Conservation (phyloP, 2,888 invertebrate species). For the Nomada fucata region DNA sequence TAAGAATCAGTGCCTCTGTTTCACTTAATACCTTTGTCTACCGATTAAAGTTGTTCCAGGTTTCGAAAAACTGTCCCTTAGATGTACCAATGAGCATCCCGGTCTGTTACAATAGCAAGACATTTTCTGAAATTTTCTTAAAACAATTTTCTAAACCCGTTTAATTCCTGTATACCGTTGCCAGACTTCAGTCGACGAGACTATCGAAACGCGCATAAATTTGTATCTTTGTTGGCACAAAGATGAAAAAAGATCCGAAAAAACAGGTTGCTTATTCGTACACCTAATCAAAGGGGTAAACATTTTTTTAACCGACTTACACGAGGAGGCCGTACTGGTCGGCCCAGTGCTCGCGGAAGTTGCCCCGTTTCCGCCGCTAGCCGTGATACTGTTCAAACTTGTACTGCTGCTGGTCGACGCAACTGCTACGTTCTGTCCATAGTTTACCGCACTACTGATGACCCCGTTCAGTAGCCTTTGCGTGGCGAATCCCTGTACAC, state of each 20-base stretch:
- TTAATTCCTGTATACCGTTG: too few relatives aligned
- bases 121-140: too few relatives aligned
- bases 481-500: slow-evolving; percentile 81
- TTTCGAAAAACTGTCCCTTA: too few relatives aligned
- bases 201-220: too few relatives aligned
- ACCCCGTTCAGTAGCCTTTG: slow-evolving; percentile 83
- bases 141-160: too few relatives aligned
- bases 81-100: too few relatives aligned
- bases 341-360: slow-evolving; percentile 57
- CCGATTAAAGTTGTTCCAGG: too few relatives aligned
- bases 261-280: neutral
- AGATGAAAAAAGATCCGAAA: too few relatives aligned
- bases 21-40: too few relatives aligned
- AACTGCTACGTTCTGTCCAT: slow-evolving; percentile 78
- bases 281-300: neutral
- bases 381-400: slow-evolving; percentile 61
- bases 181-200: too few relatives aligned
- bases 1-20: neutral
- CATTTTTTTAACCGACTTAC: slow-evolving; percentile 51
- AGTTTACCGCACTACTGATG: slow-evolving; percentile 81
- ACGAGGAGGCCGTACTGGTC: slow-evolving; percentile 63
- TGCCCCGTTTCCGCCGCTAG: slow-evolving; percentile 55
- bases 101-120: too few relatives aligned
- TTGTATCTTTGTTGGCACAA: too few relatives aligned
- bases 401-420: slow-evolving; percentile 71